Evolutionary conservation across 2,797 vertebrate species (phyloP), one percentile per base, ranked within the genome.

Genomic region (Sternarchorhynchus goeldii): DNA sequence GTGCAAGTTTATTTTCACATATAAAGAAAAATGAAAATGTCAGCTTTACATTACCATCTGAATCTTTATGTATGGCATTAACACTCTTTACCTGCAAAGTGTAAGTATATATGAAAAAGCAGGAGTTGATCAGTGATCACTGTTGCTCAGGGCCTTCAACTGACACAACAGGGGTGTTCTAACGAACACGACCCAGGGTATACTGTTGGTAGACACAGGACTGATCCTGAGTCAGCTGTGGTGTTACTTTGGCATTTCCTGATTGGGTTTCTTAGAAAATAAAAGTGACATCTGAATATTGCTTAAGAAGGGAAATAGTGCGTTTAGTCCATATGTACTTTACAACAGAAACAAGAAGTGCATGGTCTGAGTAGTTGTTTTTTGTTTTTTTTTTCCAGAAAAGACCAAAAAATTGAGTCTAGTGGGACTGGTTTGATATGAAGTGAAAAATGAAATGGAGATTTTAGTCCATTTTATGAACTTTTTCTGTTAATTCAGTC

Each of bases 11-110:
- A 16, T 53, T 25, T 55, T 64, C 25, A 62, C 18, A 65, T 58
- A 55, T 66, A 73, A 84, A 75, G 70, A 66, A 82, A 71, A 39
- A 68, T 17, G 2, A 82, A 66, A 39, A 68, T 10, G 6, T 17
- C 3, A 76, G 58, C 64, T 73, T 58, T 36, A 39, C 31, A 63
- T 69, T 83, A 39, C 36, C n/a, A 67, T 62, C 59, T 12, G 31
- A 2, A 76, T 7, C 36, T 45, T 41, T 18, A 45, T 32, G 29
- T 55, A 17, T 50, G 55, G 67, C 55, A 8, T 5, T 63, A 32
- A 75, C 32, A 70, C 60, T 59, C 1, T 29, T 59, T 29, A n/a
- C 21, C 10, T 55, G 14, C 59, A 36, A 70, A 70, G 67, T 70
- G 6, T 10, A 70, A 65, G 18, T 14, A 8, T 34, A 55, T 25